phyloP scores from a whole-genome alignment of 2,113 vertebrate genomes.

The Leptobrachium leishanense region DNA sequence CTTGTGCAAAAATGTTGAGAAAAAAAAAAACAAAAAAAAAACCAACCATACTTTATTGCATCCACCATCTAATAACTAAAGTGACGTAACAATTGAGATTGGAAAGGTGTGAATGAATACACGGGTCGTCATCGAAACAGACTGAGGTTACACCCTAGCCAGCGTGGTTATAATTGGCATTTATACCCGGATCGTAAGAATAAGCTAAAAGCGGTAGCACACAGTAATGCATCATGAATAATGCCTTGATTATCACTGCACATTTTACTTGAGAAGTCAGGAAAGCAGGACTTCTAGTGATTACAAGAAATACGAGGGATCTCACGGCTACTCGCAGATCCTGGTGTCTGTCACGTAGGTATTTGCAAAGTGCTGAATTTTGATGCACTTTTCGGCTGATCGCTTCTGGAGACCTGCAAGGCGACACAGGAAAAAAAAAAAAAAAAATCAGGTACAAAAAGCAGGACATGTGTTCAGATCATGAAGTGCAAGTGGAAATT shows the following conservation, averaged over 20 bases:
- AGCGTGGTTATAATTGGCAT: not conserved
- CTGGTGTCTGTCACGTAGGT: slow-evolving; percentile 86
- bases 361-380: slow-evolving; percentile 90
- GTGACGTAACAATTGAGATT: not conserved
- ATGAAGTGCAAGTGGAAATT: too few relatives aligned
- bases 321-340: slow-evolving; percentile 82
- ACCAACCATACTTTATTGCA: slow-evolving; percentile 18
- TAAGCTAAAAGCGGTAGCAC: slow-evolving; percentile 56
- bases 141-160: slow-evolving; percentile 16
- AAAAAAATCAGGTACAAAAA: not conserved
- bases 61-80: slow-evolving; percentile 15
- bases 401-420: slow-evolving; percentile 82
- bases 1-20: not conserved
- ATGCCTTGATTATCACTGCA: slow-evolving; percentile 74
- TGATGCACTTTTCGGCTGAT: slow-evolving; percentile 80
- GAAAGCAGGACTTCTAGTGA: slow-evolving; percentile 57
- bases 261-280: slow-evolving; percentile 61
- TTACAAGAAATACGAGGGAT: slow-evolving; percentile 48
- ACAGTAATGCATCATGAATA: slow-evolving; percentile 64
- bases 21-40: too few relatives aligned
- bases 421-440: too few relatives aligned
- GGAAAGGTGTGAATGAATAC: not conserved
- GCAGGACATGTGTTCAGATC: too few relatives aligned
- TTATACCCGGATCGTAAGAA: not conserved
- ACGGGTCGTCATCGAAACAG: not conserved